These are phyloP conservation scores for Synanthedon andrenaeformis DNA, from an alignment of 2,888 invertebrate genomes.

Conservation along the genomic window DNA sequence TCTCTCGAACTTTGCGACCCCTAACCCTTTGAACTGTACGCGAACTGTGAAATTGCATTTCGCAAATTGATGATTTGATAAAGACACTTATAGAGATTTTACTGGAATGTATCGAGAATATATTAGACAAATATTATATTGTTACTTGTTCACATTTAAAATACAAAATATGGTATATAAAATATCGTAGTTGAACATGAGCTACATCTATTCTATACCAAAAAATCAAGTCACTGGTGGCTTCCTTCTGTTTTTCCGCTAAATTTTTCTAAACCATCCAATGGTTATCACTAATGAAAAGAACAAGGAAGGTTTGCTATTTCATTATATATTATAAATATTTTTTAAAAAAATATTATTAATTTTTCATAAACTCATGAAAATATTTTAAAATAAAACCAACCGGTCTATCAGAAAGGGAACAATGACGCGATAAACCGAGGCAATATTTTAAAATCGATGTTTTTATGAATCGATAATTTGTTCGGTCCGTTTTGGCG, in stretches of 20 bases:
- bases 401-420: slow-evolving; percentile 45
- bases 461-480: slow-evolving; percentile 71
- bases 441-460: slow-evolving; percentile 66
- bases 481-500: slow-evolving; percentile 65
- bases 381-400: slow-evolving; percentile 8
- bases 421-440: slow-evolving; percentile 56
- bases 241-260: too few species aligned
- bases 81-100: not conserved
- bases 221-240: too few species aligned
- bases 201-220: too few species aligned
- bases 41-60: not conserved
- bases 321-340: too few species aligned
- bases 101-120: too few species aligned
- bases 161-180: too few species aligned
- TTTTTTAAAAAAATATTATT: too few species aligned
- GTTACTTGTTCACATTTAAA: too few species aligned
- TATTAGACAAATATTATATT: not conserved
- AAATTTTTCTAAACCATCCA: too few species aligned
- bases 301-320: too few species aligned
- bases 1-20: not conserved
- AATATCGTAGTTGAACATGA: too few species aligned
- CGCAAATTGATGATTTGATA: not conserved
- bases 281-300: too few species aligned
- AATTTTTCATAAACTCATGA: slow-evolving; percentile 12
- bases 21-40: not conserved